Evolutionary conservation across 2,797 vertebrate genomes (phyloP).

Genomic region (Gouania willdenowi): DNA sequence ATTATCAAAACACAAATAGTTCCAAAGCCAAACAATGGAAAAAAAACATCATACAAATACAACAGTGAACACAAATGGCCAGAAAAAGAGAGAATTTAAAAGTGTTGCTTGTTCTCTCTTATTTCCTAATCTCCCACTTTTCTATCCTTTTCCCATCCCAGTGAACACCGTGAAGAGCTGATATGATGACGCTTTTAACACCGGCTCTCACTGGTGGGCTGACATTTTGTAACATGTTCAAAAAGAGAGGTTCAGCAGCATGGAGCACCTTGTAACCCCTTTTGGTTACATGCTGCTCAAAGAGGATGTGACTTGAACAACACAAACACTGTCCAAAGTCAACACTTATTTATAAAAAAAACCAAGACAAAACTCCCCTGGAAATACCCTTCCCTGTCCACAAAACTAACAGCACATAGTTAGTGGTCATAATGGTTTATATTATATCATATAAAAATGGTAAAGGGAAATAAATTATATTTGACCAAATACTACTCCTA

Average conservation of each 20-base stretch:
- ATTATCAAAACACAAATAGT: slow-evolving; percentile 9
- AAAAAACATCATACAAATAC: not conserved
- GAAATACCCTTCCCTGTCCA: too few species aligned
- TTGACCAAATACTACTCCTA: too few species aligned
- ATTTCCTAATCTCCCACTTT: slow-evolving; percentile 2
- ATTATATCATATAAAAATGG: too few species aligned
- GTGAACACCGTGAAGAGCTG: slow-evolving; percentile 23
- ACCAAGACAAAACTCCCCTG: too few species aligned
- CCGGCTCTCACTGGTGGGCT: slow-evolving; percentile 16
- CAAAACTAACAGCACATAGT: too few species aligned
- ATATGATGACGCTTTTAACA: slow-evolving; percentile 35
- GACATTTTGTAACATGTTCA: slow-evolving; percentile 30
- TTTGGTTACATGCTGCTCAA: slow-evolving; percentile 15
- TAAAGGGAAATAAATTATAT: too few species aligned
- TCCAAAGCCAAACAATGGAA: slow-evolving; percentile 2
- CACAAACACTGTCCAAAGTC: slow-evolving; percentile 6
- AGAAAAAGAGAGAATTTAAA: slow-evolving; percentile 24
- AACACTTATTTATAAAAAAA: too few species aligned
- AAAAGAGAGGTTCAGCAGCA: slow-evolving; percentile 14
- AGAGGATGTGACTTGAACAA: slow-evolving; percentile 7
- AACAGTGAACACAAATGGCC: not conserved
- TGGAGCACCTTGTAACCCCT: slow-evolving; percentile 31
- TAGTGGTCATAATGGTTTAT: too few species aligned
- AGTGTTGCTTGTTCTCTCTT: slow-evolving; percentile 4
- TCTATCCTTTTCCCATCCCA: slow-evolving; percentile 1